Evolutionary conservation across 2,888 invertebrate species (phyloP), one percentile per base, ranked within the genome.

Genomic region (Eupsilia transversa): DNA sequence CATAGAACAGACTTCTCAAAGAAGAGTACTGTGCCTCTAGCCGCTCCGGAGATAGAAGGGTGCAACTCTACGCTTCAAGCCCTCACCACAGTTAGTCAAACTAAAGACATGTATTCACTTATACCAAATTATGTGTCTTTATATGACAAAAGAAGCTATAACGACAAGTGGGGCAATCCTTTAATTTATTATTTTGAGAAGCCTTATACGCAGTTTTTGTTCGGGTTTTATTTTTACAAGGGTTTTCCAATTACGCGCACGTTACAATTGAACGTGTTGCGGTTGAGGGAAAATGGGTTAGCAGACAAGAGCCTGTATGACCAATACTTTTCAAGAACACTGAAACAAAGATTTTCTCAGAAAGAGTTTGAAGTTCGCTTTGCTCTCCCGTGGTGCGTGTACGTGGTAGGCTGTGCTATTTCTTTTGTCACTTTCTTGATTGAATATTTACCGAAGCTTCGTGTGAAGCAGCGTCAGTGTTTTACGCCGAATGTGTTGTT

Each of bases 371-470:
- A 79, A 54, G 71, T 61, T 57, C 75, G 85, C 10, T 88, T 88
- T 59, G 33, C 70, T 30, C 10, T 79, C 5, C 87, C 88, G 0
- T 87, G 87, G 87, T 23, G 49, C 20, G 67, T 87, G 27, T 86
- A 83, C 23, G 23, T 49, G 10, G n/a, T 59, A 17, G 87, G 87
- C 20, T 85, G 79, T 46, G 14, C 46, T 38, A 33, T 83, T 9
- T 74, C 88, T 20, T 43, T 64, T 17, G 7, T 78, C 2, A 27
- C 69, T 27, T 86, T 87, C 52, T 9, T 82, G 0, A 33, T 86
- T 23, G 87, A 87, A 74, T 27, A 76, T 59, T 67, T 81, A 41
- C 20, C 23, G 0, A 72, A 68, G 46, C 1, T 60, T 75, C 27
- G 30, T 59, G n/a, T 68, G 17, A 54, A 79, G 27, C 33, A 54